Evolutionary conservation across 2,888 invertebrate species (phyloP).

Genomic region (Automeris io): DNA sequence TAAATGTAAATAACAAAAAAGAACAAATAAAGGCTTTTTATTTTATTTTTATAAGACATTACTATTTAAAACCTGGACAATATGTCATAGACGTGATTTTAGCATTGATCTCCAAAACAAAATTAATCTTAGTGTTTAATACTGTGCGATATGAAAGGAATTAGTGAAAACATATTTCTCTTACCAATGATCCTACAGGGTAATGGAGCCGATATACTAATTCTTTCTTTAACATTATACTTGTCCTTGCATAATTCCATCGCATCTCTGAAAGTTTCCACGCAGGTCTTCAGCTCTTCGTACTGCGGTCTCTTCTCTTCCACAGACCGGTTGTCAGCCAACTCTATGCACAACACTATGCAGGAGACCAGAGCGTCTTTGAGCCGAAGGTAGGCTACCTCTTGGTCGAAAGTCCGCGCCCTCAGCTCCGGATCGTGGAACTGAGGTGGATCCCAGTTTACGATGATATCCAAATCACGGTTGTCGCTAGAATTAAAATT

Average conservation of each 20-base stretch:
- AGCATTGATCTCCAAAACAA: too few species aligned
- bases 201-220: conserved; percentile 48
- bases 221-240: conserved; percentile 37
- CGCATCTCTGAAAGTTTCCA: conserved; percentile 46
- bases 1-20: too few species aligned
- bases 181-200: conserved; percentile 61
- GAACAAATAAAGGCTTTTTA: too few species aligned
- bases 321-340: conserved; percentile 34
- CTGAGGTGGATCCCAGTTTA: conserved; percentile 81
- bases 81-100: too few species aligned
- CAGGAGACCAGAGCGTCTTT: conserved; percentile 54
- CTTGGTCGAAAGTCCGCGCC: conserved; percentile 51
- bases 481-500: conserved; percentile 78
- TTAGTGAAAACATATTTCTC: conserved; percentile 11
- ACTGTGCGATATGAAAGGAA: too few species aligned
- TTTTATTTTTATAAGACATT: too few species aligned
- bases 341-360: conserved; percentile 52
- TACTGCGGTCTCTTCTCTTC: conserved; percentile 37
- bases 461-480: conserved; percentile 84
- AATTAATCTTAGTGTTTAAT: too few species aligned
- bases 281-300: conserved; percentile 39
- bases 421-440: conserved; percentile 43
- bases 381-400: conserved; percentile 50
- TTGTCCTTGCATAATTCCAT: conserved; percentile 42
- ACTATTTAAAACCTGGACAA: too few species aligned